A percentile compares a stretch with the other conserved stretches of the same genome.
Evolutionary conservation across 2,888 invertebrate genomes (phyloP).

Genomic region (Nematopogon swammerdamellus): DNA sequence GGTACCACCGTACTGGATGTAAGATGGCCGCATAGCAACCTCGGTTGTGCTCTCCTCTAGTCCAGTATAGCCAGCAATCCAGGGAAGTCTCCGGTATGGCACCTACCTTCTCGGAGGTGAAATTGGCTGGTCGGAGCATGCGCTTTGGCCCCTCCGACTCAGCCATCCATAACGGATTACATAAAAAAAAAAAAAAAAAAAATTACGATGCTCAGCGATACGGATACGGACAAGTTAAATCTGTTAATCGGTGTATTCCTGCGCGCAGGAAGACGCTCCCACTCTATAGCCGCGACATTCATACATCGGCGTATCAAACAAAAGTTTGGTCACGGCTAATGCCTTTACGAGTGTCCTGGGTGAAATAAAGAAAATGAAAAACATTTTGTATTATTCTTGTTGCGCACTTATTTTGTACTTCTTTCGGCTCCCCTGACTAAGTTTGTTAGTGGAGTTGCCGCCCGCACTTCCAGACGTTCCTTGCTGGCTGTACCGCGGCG

Average conservation of each 20-base stretch:
- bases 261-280: not conserved
- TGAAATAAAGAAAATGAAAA: constrained; percentile 89
- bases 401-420: constrained; percentile 33
- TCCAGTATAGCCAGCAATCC: no score
- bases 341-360: constrained; percentile 83
- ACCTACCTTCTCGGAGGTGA: no score
- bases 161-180: no score
- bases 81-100: no score
- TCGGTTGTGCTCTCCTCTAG: no score
- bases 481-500: not conserved
- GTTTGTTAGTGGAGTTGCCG: not conserved
- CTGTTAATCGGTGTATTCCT: not conserved
- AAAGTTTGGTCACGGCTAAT: constrained; percentile 84
- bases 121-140: no score
- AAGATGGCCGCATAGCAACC: no score
- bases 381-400: constrained; percentile 67
- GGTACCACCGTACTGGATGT: no score
- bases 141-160: no score
- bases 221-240: not conserved
- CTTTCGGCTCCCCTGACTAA: not conserved
- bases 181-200: no score
- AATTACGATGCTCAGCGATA: no score
- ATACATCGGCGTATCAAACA: constrained; percentile 53
- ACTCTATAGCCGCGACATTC: constrained; percentile 20
- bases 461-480: not conserved